A percentile compares a stretch with the other conserved stretches of the same genome.
phyloP scores from a whole-genome alignment of 2,888 invertebrate genomes.

The Drosophila quinaria region DNA sequence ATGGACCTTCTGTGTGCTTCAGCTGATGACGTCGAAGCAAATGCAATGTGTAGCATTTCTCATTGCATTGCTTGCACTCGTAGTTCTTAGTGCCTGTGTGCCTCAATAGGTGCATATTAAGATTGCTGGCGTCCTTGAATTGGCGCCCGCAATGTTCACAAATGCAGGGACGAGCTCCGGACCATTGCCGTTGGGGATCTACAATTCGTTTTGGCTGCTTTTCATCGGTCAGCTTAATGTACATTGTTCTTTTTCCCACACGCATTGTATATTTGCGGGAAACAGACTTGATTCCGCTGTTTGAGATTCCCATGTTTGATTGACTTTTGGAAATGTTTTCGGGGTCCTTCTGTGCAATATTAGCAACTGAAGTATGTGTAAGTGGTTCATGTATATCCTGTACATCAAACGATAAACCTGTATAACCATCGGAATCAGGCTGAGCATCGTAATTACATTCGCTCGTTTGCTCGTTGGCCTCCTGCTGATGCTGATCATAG shows the following conservation, averaged over 20 bases:
- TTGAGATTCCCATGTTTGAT: not conserved
- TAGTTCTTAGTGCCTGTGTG: slow-evolving; percentile 73
- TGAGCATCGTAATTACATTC: slow-evolving; percentile 8
- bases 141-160: slow-evolving; percentile 71
- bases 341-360: not conserved
- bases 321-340: not conserved
- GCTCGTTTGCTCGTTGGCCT: not conserved
- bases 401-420: slow-evolving; percentile 6
- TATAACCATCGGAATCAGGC: slow-evolving; percentile 21
- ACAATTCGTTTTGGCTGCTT: slow-evolving; percentile 69
- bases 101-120: slow-evolving; percentile 64
- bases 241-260: slow-evolving; percentile 65
- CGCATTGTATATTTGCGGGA: slow-evolving; percentile 72
- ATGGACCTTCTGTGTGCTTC: slow-evolving; percentile 71
- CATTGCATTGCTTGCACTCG: slow-evolving; percentile 63
- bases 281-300: slow-evolving; percentile 7
- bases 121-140: slow-evolving; percentile 66
- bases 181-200: slow-evolving; percentile 65
- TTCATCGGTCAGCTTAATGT: slow-evolving; percentile 67
- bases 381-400: not conserved
- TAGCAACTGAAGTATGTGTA: not conserved
- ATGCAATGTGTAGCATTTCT: slow-evolving; percentile 69
- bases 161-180: slow-evolving; percentile 58
- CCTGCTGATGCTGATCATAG: not conserved
- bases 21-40: slow-evolving; percentile 65